Evolutionary conservation across 64 coral and sea anemone genomes (phyloP).

Genomic region (Platygyra sinensis): DNA sequence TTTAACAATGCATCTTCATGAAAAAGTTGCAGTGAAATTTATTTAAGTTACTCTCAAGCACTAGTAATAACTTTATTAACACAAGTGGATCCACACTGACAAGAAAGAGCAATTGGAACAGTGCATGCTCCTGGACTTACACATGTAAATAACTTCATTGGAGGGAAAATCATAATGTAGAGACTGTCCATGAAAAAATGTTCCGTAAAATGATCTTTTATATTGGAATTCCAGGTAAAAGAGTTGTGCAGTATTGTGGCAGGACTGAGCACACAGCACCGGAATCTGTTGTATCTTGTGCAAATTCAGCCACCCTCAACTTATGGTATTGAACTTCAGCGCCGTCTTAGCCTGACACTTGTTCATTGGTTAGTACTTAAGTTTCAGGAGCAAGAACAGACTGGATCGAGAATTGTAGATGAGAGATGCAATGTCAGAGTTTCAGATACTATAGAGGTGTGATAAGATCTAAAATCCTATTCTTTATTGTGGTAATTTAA

Average conservation of each 20-base stretch:
- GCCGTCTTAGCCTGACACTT: constrained; percentile 31
- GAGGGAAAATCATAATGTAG: no score
- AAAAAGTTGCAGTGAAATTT: no score
- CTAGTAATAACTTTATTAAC: no score
- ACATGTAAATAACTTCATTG: no score
- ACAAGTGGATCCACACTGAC: no score
- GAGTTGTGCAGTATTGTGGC: constrained; percentile 62
- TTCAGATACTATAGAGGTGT: constrained; percentile 26
- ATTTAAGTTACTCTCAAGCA: no score
- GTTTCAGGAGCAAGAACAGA: constrained; percentile 11
- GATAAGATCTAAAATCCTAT: no score
- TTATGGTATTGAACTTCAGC: constrained; percentile 53
- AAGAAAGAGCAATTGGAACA: no score
- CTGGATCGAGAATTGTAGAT: not conserved
- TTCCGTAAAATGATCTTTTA: not conserved
- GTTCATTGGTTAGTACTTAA: constrained; percentile 56
- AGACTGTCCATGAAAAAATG: no score
- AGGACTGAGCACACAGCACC: constrained; percentile 60
- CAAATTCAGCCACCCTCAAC: constrained; percentile 69
- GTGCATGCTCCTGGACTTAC: no score
- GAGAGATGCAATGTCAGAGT: constrained; percentile 6
- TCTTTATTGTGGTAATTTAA: no score
- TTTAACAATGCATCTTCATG: no score
- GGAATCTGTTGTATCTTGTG: constrained; percentile 61
- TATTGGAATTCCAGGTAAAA: constrained; percentile 52